Evolutionary conservation across 2,113 vertebrate genomes (phyloP).

Genomic region (Ptilorrhoa leucosticta): DNA sequence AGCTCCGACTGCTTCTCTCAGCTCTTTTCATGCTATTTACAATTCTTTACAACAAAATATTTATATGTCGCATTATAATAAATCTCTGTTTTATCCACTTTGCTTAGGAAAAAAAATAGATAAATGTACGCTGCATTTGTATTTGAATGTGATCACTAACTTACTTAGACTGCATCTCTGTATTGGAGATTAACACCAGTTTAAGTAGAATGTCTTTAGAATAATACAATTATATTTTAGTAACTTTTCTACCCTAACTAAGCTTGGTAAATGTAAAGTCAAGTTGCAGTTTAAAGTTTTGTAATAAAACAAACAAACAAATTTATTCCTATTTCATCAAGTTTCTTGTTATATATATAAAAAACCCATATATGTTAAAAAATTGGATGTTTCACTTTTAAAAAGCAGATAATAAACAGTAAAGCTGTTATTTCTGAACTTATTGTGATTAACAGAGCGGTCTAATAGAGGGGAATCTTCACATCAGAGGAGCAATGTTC

Average conservation of each 20-base stretch:
- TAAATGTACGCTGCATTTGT: neutral
- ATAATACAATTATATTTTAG: neutral
- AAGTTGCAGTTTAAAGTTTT: neutral
- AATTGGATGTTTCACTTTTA: neutral
- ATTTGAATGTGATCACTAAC: neutral
- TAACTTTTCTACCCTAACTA: neutral
- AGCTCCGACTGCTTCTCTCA: neutral
- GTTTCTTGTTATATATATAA: neutral
- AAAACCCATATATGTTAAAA: accelerated
- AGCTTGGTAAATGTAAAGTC: neutral
- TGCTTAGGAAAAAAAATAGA: neutral
- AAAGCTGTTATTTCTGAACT: neutral
- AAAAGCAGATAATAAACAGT: neutral
- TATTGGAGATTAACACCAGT: neutral
- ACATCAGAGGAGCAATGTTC: neutral
- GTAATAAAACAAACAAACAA: neutral
- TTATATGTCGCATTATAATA: neutral
- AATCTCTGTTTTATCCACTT: neutral
- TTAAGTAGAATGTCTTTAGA: neutral
- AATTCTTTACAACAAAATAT: neutral
- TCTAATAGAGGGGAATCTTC: neutral
- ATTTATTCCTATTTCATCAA: neutral
- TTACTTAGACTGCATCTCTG: neutral
- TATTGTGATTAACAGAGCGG: neutral
- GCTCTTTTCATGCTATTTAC: neutral